Percentiles rank a stretch among this genome's conserved stretches.
Conservation (phyloP, 35 echinoderm and acorn worm species). For the Acanthaster planci region DNA sequence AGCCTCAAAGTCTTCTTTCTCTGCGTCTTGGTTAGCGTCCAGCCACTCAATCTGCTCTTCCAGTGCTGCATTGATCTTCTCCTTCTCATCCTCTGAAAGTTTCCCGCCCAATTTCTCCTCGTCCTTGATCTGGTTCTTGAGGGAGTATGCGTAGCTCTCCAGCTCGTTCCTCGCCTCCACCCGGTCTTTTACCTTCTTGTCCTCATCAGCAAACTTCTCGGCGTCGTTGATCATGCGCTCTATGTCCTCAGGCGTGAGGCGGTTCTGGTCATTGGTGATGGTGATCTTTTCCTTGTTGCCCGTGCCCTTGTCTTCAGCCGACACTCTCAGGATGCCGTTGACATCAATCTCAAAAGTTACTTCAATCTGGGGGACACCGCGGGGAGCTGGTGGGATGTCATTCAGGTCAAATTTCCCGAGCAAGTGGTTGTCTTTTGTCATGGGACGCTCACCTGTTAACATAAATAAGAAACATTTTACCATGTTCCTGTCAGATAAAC, state of each 20-base stretch:
- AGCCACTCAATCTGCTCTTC: conserved; percentile 98
- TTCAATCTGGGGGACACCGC: conserved; percentile 96
- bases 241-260: conserved; percentile 93
- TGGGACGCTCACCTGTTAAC: conserved; percentile 84
- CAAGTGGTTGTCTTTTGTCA: conserved; percentile 98
- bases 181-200: conserved; percentile 79
- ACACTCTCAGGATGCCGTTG: conserved; percentile 93
- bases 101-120: conserved; percentile 95
- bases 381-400: conserved; percentile 88
- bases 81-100: conserved; percentile 91
- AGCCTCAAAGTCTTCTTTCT: conserved; percentile 87
- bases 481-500: no score
- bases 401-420: conserved; percentile 99
- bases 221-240: conserved; percentile 95
- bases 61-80: conserved; percentile 72
- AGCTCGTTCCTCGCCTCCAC: conserved; percentile 91
- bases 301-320: conserved; percentile 97
- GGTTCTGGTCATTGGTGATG: conserved; percentile 97
- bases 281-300: conserved; percentile 99
- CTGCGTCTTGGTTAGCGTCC: conserved; percentile 92
- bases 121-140: conserved; percentile 94
- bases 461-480: conserved; percentile 16
- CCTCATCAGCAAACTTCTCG: conserved; percentile 90
- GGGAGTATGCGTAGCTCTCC: conserved; percentile 92
- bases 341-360: conserved; percentile 98